phyloP scores from a whole-genome alignment of 2,888 invertebrate genomes.

The Philonicus albiceps region DNA sequence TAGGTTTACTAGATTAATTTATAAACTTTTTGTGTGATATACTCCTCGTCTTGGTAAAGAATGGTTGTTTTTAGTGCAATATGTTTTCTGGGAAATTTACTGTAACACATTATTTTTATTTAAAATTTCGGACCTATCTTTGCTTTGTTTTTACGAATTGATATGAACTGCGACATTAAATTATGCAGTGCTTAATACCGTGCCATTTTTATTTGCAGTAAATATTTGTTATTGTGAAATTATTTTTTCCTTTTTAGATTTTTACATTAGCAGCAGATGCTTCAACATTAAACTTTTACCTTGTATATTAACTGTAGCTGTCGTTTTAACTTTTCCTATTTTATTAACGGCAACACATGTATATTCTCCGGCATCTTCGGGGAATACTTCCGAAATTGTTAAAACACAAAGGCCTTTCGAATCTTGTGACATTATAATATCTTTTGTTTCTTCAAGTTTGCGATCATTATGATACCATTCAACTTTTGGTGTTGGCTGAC shows the following conservation, averaged over 20 bases:
- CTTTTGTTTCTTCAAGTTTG: constrained; percentile 78
- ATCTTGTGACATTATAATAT: constrained; percentile 77
- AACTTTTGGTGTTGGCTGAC: constrained; percentile 81
- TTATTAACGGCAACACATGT: constrained; percentile 83
- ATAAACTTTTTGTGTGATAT: not conserved
- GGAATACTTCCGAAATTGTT: constrained; percentile 85
- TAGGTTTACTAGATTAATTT: not conserved
- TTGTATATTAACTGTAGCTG: constrained; percentile 81
- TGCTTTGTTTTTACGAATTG: not conserved
- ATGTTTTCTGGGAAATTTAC: not conserved
- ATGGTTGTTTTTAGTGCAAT: not conserved
- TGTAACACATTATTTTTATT: not conserved
- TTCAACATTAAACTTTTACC: constrained; percentile 65
- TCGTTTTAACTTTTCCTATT: constrained; percentile 81
- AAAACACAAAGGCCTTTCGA: constrained; percentile 81
- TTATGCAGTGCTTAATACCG: not conserved
- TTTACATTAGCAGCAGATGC: not conserved
- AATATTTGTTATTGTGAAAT: not conserved
- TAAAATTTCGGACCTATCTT: not conserved
- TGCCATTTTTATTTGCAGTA: not conserved
- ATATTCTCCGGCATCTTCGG: constrained; percentile 90
- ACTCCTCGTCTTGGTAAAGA: not conserved
- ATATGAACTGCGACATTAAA: not conserved
- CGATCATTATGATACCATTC: constrained; percentile 81
- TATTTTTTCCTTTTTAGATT: not conserved